phyloP scores from a whole-genome alignment of 1,140 invertebrate genomes.

The Thaumatotibia leucotreta region DNA sequence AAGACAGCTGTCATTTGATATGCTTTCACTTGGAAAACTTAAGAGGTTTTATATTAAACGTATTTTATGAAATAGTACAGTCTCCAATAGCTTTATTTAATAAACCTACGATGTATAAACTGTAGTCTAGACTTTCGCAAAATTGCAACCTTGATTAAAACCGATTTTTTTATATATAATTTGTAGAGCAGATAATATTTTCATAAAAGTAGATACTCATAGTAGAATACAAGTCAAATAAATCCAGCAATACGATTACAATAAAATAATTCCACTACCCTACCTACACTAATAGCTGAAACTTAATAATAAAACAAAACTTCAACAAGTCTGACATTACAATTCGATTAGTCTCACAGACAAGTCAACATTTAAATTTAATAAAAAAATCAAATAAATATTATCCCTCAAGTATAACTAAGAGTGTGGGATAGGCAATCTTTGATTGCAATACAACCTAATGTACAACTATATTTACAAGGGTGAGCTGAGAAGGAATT shows the following conservation, averaged over 20 bases:
- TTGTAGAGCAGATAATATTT: not conserved
- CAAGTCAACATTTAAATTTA: slow-evolving; percentile 42
- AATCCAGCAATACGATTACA: slow-evolving; percentile 25
- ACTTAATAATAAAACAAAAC: slow-evolving; percentile 24
- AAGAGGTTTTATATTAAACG: not conserved
- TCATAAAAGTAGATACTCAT: not conserved
- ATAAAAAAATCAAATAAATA: slow-evolving; percentile 35
- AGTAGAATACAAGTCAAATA: not conserved
- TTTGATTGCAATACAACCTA: slow-evolving; percentile 48
- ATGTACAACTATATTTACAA: slow-evolving; percentile 60
- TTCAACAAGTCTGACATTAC: slow-evolving; percentile 29
- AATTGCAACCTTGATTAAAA: too few species aligned
- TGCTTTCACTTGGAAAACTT: not conserved
- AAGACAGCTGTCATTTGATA: not conserved
- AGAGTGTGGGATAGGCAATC: slow-evolving; percentile 38
- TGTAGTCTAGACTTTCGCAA: too few species aligned
- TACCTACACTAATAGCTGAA: slow-evolving; percentile 30
- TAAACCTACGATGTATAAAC: too few species aligned
- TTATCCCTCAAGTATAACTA: slow-evolving; percentile 15
- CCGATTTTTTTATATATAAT: not conserved
- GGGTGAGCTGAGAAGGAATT: slow-evolving; percentile 48
- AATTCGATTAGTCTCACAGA: slow-evolving; percentile 40
- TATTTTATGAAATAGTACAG: too few species aligned
- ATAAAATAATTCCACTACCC: slow-evolving; percentile 34
- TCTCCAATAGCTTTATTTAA: too few species aligned